Evolutionary conservation across 2,113 vertebrate species (phyloP), one percentile per base, ranked within the genome.

Genomic region (Larimichthys polyactis): DNA sequence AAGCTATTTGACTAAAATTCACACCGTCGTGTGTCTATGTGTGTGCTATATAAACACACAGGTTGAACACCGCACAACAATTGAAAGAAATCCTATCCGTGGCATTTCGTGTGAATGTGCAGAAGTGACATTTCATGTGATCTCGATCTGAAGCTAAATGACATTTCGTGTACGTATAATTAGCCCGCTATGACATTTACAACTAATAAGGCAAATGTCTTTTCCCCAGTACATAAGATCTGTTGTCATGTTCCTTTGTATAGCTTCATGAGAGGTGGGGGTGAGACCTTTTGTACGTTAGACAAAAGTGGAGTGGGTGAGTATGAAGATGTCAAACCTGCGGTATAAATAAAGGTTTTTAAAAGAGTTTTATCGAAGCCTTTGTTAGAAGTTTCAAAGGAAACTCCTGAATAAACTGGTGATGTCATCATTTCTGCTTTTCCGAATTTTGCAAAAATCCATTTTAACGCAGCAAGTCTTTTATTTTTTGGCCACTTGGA

Each of bases 161-260:
- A 82, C 89, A 92, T 92, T 93, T 93, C 36, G 51, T 79, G 70
- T n/a, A 72, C 36, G 69, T 76, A 71, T 80, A 87, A 90, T 92
- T 81, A 91, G 78, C 55, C 43, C 51, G 11, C n/a, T 48, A 4
- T 90, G 87, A 88, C 91, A 92, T 92, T 92, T 92, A 59, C 66
- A 74, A 40, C 81, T 83, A 75, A 82, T 71, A 75, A 68, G 19
- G 64, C 76, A 51, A 75, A 90, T 68, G 52, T 54, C 75, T 85
- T 87, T 82, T 78, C 52, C 52, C 32, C 27, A 69, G 24, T 27
- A 43, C 29, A 66, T 24, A 40, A 44, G 11, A 73, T 72, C 6
- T 48, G 48, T 63, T 59, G 43, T 16, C 22, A n/a, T n/a, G 11
- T 46, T 60, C 29, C 22, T 63, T 70, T 65, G 66, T 55, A 15